These are phyloP conservation scores for Mobula hypostoma DNA, from an alignment of 2,113 vertebrate genomes.

Conservation along the genomic window DNA sequence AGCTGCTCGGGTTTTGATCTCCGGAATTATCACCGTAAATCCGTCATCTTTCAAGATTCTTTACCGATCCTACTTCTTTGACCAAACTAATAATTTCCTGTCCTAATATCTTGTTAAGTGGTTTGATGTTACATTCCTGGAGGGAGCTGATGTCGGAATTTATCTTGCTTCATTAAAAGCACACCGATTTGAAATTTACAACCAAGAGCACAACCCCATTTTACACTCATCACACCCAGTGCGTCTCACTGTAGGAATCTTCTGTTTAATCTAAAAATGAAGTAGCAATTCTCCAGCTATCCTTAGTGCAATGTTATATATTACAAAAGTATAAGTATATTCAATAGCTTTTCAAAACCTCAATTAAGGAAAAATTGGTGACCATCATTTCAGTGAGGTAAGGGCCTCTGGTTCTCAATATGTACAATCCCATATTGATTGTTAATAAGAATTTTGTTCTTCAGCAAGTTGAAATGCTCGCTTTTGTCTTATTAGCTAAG, in stretches of 20 bases:
- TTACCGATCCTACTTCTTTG: neutral
- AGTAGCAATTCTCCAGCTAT: neutral
- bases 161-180: neutral
- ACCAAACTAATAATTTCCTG: neutral
- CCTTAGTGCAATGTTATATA: neutral
- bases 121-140: neutral
- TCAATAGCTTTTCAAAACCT: too few relatives aligned
- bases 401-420: neutral
- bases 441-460: conserved; percentile 22
- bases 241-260: neutral
- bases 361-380: conserved; percentile 1
- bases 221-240: neutral
- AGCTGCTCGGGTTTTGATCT: neutral
- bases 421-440: neutral
- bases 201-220: neutral
- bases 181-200: neutral
- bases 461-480: neutral
- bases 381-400: neutral
- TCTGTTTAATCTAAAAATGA: neutral
- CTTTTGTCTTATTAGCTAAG: neutral
- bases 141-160: neutral
- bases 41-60: neutral
- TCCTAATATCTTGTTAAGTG: neutral
- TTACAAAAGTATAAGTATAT: neutral
- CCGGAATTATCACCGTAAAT: neutral